phyloP scores from a whole-genome alignment of 2,888 invertebrate species.

The Aleiodes leptofemur region DNA sequence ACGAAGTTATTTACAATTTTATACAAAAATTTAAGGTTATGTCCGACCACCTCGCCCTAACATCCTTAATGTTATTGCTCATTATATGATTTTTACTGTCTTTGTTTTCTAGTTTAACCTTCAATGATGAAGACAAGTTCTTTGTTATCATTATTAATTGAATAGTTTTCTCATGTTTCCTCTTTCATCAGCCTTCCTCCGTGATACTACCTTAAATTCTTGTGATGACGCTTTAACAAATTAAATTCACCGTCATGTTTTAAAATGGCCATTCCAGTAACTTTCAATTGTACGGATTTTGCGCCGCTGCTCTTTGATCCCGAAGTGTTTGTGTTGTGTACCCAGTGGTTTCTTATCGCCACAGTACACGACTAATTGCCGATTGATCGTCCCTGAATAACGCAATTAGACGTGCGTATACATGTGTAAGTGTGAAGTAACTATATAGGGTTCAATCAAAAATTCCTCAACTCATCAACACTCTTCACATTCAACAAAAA shows the following conservation, averaged over 20 bases:
- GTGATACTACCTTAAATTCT: no score
- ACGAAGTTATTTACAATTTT: no score
- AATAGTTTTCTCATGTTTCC: no score
- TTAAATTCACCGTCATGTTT: constrained; percentile 17
- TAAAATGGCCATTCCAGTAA: constrained; percentile 19
- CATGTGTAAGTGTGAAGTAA: neutral
- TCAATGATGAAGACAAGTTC: no score
- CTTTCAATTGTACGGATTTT: neutral
- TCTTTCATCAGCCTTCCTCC: no score
- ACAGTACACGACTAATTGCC: constrained; percentile 67
- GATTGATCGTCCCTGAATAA: constrained; percentile 71
- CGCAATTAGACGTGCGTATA: constrained; percentile 64
- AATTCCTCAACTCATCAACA: constrained; percentile 1
- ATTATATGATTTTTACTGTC: no score
- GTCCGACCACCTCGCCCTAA: no score
- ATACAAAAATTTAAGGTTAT: no score
- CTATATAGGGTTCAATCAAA: neutral
- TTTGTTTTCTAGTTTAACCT: no score
- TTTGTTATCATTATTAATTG: no score
- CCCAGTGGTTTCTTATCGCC: constrained; percentile 35
- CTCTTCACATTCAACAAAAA: neutral
- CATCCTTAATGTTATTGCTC: no score
- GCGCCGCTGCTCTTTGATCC: constrained; percentile 9
- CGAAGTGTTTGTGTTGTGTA: constrained; percentile 3
- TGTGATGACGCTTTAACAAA: neutral